Conservation (phyloP, 2,888 invertebrate genomes). For the Petrolisthes manimaculis region DNA sequence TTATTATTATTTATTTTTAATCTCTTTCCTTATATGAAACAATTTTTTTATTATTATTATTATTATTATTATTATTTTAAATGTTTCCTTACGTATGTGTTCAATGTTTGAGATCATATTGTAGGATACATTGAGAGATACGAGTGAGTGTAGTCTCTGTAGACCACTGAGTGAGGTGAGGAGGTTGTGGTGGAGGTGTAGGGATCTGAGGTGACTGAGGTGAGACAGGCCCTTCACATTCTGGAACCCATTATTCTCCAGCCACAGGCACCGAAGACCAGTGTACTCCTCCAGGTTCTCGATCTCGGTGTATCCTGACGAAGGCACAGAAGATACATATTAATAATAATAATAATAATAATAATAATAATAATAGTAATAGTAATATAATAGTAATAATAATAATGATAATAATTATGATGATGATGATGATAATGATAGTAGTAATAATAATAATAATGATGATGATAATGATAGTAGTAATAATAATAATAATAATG, state of each 20-base stretch:
- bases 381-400: too few relatives aligned
- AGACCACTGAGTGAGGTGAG: conserved; percentile 88
- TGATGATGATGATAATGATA: background rate
- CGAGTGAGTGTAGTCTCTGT: conserved; percentile 78
- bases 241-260: conserved; percentile 91
- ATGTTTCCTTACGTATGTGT: conserved; percentile 75
- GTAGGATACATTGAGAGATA: conserved; percentile 87
- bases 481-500: too few relatives aligned
- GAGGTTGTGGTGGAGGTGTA: conserved; percentile 91
- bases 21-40: too few relatives aligned
- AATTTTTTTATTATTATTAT: too few relatives aligned
- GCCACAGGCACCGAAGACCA: conserved; percentile 89
- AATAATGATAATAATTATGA: background rate
- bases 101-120: conserved; percentile 86
- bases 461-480: too few relatives aligned
- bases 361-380: too few relatives aligned
- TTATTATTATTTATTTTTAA: too few relatives aligned
- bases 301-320: conserved; percentile 78
- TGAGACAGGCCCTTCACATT: conserved; percentile 68
- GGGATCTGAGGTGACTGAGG: conserved; percentile 82
- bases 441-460: too few relatives aligned
- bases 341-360: too few relatives aligned
- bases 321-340: too few relatives aligned
- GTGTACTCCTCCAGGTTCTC: conserved; percentile 94
- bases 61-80: background rate